phyloP scores from a whole-genome alignment of 2,113 vertebrate genomes.

The Siphamia tubifer region DNA sequence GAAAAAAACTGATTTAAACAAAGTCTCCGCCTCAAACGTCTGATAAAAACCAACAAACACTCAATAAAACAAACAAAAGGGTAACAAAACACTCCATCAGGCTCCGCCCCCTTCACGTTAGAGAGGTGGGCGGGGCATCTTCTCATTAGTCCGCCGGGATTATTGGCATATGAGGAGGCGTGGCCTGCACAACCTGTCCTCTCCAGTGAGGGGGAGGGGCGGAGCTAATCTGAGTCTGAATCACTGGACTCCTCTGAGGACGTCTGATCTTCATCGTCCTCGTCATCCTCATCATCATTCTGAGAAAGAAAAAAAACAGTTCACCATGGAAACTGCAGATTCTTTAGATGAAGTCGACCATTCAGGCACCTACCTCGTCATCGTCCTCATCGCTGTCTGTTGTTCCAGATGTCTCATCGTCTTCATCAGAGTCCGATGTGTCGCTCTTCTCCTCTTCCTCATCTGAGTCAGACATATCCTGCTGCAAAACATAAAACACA shows the following conservation, averaged over 20 bases:
- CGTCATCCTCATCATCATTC: conserved; percentile 73
- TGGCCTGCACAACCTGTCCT: conserved; percentile 77
- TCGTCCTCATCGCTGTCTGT: conserved; percentile 74
- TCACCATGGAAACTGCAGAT: background rate
- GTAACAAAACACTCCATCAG: conserved; percentile 59
- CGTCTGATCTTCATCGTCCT: conserved; percentile 72
- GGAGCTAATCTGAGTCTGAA: conserved; percentile 75
- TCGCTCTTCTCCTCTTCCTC: conserved; percentile 77
- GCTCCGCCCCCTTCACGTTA: conserved; percentile 24
- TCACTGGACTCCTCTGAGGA: conserved; percentile 79
- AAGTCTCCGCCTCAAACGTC: conserved; percentile 10
- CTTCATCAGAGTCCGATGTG: conserved; percentile 75
- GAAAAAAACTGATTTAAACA: conserved; percentile 1
- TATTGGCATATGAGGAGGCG: conserved; percentile 61
- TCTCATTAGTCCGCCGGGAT: conserved; percentile 33
- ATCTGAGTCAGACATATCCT: conserved; percentile 77
- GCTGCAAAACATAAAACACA: conserved; percentile 53
- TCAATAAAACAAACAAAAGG: conserved; percentile 37
- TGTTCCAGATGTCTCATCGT: conserved; percentile 76
- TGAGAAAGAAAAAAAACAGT: conserved; percentile 9
- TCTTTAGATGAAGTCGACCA: no score
- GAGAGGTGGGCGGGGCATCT: conserved; percentile 1
- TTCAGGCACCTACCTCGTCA: conserved; percentile 44
- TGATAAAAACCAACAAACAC: conserved; percentile 67
- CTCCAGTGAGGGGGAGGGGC: conserved; percentile 44